Base-by-base conservation (phyloP, 2,113 vertebrate species). In the Herpetotheres cachinnans region DNA sequence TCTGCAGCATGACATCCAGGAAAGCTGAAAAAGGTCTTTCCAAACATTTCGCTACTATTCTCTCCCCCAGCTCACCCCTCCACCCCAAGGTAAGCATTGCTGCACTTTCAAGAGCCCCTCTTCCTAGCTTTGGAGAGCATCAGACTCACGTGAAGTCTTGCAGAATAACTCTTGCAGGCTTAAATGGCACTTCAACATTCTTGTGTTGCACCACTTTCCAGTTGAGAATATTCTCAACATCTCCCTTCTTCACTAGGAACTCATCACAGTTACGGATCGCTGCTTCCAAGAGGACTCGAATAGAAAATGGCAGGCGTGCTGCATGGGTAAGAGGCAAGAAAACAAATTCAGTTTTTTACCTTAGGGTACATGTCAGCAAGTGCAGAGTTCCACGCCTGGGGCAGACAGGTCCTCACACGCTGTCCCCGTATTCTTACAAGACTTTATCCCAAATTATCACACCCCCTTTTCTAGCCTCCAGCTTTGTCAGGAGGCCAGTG, bases 111-210 rank as follows among this genome's bases (percentile, higher is more conserved):
- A 54, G 38, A 91, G 14, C 4, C n/a, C 18, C 34, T 50, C 29
- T 34, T 66, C 19, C 29, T 55, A 56, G 49, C 19, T 91, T 34
- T 73, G 56, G 22, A 72, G 67, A 82, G 10, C n/a, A 32, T 27
- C 15, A 62, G 65, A 98, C 99, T 96, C 98, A 99, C 99, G 99
- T 99, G 90, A 99, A 99, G 95, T 99, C 99, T 94, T 99, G 99
- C 32, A 99, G 98, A 95, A 99, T 99, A 95, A 99, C 99, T 1
- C 99, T 99, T 8, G 99, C 99, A 26, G 99, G 99, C 72, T 98
- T 99, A 98, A 99, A 99, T 0, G 99, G 99, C 11, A 99, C 99
- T 98, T 99, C 99, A 89, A 99, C 98, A 42, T 97, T 98, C 70
- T 99, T 97, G 55, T 98, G 98, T 97, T 99, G 99, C 63, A 98